Evolutionary conservation across 2,797 vertebrate species (phyloP), one percentile per base, ranked within the genome.

Genomic region (Hapalemur alaotrensis): DNA sequence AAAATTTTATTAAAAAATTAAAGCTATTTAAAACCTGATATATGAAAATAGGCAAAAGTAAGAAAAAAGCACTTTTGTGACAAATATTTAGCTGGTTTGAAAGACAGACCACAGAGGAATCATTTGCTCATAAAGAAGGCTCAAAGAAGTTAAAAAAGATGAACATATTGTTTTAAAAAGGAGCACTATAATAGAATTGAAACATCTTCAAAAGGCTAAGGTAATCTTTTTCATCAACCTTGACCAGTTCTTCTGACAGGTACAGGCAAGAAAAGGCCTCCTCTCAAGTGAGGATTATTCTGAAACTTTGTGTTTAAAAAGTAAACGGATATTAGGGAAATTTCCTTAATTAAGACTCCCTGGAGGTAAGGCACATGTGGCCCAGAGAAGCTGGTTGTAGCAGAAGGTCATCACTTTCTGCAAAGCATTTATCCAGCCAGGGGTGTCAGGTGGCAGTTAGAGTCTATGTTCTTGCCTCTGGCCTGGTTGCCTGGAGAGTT

Each of bases 61-160:
- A 95, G 87, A 72, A 85, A 59, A 93, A 84, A 97, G 96, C 96
- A 96, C 97, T 90, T 94, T 43, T 73, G 89, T 95, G 93, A 73
- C 35, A 63, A 91, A 63, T 41, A 76, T 79, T 82, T 22, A 81
- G 91, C 85, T 97, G 86, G 91, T 78, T 84, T 95, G 57, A 87
- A 89, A 93, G 84, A 63, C 57, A 69, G 59, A 87, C 52, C 61
- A 90, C 28, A 79, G 54, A 52, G 72, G 63, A 84, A 11, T 89
- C 46, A 67, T 78, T 89, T 82, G 72, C 59, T 88, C 28, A n/a
- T 9, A 50, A 78, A 86, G n/a, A 86, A 79, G 73, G 32, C 25
- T 88, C 96, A 90, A 78, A 46, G 2, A 82, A 72, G 63, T 30
- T 79, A 41, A 15, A 23, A 61, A 23, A 61, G 67, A 54, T 13